Conservation (phyloP, 2,888 invertebrate species). For the Ochlodes sylvanus region DNA sequence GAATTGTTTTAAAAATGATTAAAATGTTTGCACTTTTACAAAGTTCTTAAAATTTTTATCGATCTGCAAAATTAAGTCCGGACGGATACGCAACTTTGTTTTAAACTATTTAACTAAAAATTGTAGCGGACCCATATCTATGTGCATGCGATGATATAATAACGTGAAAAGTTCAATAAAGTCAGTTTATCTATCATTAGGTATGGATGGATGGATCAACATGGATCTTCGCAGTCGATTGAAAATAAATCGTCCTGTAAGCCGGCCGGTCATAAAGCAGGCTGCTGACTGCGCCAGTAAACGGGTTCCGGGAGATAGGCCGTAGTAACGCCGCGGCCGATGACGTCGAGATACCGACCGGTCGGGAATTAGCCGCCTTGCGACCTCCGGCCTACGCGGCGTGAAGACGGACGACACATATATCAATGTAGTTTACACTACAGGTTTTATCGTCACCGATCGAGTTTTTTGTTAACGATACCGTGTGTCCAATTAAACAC, state of each 20-base stretch:
- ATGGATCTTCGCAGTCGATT: conserved; percentile 26
- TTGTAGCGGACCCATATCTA: too few species aligned
- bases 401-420: not conserved
- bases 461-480: too few species aligned
- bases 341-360: conserved; percentile 8
- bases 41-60: too few species aligned
- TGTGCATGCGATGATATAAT: not conserved
- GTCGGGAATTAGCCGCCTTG: conserved; percentile 17
- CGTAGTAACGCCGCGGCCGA: not conserved
- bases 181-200: not conserved
- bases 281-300: conserved; percentile 16
- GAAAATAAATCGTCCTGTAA: conserved; percentile 17
- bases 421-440: conserved; percentile 10
- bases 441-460: too few species aligned
- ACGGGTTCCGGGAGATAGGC: not conserved
- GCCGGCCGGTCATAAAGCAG: conserved; percentile 30
- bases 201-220: too few species aligned
- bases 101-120: too few species aligned
- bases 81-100: too few species aligned
- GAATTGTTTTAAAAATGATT: too few species aligned
- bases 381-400: not conserved
- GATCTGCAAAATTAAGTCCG: too few species aligned
- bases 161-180: not conserved
- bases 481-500: too few species aligned
- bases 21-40: too few species aligned